phyloP scores from a whole-genome alignment of 2,113 vertebrate species.

The Anseranas semipalmata region DNA sequence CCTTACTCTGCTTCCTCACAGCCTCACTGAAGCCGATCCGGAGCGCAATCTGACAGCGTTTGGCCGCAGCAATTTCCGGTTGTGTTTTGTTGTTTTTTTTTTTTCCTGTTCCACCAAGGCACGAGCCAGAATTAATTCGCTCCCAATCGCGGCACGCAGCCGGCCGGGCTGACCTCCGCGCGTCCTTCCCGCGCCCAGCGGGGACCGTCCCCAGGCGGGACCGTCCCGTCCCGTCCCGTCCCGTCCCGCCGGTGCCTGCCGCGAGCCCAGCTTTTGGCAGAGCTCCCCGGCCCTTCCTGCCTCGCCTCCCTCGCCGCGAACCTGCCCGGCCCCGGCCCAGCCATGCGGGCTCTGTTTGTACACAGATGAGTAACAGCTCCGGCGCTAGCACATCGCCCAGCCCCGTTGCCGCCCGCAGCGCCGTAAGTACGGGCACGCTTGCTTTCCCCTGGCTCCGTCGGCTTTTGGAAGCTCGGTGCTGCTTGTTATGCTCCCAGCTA shows the following conservation, averaged over 20 bases:
- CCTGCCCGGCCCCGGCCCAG: neutral
- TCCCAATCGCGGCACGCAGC: neutral
- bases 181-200: neutral
- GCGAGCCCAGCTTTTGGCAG: too few species aligned
- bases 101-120: neutral
- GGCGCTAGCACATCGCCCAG: neutral
- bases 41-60: neutral
- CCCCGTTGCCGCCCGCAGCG: neutral
- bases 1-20: neutral
- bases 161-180: neutral
- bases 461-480: too few species aligned
- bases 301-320: neutral
- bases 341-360: neutral
- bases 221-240: neutral
- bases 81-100: neutral
- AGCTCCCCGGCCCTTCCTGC: neutral
- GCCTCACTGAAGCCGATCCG: neutral
- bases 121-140: neutral
- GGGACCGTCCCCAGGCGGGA: neutral
- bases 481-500: neutral
- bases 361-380: constrained; percentile 8
- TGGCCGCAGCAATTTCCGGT: constrained; percentile 31
- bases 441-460: neutral
- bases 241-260: neutral
- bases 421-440: constrained; percentile 12